A percentile compares a stretch with the other conserved stretches of the same genome.
Evolutionary conservation across 2,888 invertebrate genomes (phyloP).

Genomic region (Peribatodes rhomboidaria): DNA sequence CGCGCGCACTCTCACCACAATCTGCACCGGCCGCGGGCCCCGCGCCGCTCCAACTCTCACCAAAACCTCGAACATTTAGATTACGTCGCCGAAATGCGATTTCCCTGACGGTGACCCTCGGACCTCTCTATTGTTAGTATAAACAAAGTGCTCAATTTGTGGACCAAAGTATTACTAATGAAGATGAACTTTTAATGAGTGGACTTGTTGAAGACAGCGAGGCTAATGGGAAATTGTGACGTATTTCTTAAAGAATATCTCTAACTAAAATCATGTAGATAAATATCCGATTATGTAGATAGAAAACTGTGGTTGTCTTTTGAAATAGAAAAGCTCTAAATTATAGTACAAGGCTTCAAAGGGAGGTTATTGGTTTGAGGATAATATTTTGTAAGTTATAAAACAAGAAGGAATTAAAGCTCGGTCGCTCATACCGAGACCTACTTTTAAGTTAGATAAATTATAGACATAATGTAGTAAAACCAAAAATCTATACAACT

Average conservation of each 20-base stretch:
- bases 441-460: constrained; percentile 34
- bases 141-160: constrained; percentile 80
- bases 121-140: constrained; percentile 61
- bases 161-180: constrained; percentile 78
- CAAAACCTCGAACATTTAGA: constrained; percentile 88
- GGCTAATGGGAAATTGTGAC: constrained; percentile 34
- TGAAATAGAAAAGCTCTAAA: constrained; percentile 36
- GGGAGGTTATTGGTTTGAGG: constrained; percentile 49
- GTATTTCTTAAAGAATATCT: constrained; percentile 10
- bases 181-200: constrained; percentile 42
- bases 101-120: constrained; percentile 83
- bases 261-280: constrained; percentile 29
- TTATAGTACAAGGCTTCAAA: constrained; percentile 58
- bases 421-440: constrained; percentile 5
- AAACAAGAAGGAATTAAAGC: constrained; percentile 13
- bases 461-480: constrained; percentile 30
- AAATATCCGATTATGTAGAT: not conserved
- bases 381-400: constrained; percentile 24
- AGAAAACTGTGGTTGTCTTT: not conserved
- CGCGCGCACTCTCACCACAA: constrained; percentile 89
- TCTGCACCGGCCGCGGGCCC: constrained; percentile 83
- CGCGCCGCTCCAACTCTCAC: constrained; percentile 87
- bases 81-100: constrained; percentile 88
- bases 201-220: constrained; percentile 50
- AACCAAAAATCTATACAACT: constrained; percentile 38